Base-by-base conservation (phyloP, 2,888 invertebrate species). In the Trissolcus brochymenae region DNA sequence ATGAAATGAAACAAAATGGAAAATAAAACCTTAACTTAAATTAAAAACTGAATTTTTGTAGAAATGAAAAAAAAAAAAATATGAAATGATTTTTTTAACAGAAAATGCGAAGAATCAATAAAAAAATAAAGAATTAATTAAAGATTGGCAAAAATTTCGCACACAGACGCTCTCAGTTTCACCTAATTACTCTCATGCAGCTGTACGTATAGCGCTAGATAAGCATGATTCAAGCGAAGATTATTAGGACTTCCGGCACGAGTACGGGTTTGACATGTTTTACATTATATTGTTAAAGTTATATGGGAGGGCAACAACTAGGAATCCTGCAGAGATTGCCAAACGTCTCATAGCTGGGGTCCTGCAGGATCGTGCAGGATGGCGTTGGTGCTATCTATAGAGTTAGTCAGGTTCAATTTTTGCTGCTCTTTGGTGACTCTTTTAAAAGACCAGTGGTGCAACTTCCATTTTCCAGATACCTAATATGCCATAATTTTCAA, bases 291-390 rank as follows among this genome's bases (percentile, higher is more conserved):
- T 13, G 17, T 72, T 53, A 83, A 82, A 82, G 78, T 67, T 75
- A 82, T 80, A 80, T 35, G 82, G 82, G 50, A 61, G 59, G 13
- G 11, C 16, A 82, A 79, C 75, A 82, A 70, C 77, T 35, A 79
- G 77, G 80, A 82, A 51, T 85, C 83, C 85, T 83, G 84, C 84
- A 86, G 81, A 80, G 79, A 78, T 81, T 80, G 81, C 84, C 87
- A 86, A 86, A 85, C 82, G 85, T 87, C 85, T 76, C 81, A 83
- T 84, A 81, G 84, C 81, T 86, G 86, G 84, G 79, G 79, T 80
- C 82, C 81, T 82, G 83, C 84, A 82, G 82, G 83, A 82, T 82
- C 84, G 81, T 85, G 82, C 84, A 43, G 57, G 60, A 60, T 60
- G 60, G 60, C 60, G 41, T 19, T 40, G 35, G 35, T 35, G 35